Percentiles rank a stretch among this genome's conserved stretches.
Evolutionary conservation across 2,113 vertebrate genomes (phyloP).

Genomic region (Acrocephalus kingi): DNA sequence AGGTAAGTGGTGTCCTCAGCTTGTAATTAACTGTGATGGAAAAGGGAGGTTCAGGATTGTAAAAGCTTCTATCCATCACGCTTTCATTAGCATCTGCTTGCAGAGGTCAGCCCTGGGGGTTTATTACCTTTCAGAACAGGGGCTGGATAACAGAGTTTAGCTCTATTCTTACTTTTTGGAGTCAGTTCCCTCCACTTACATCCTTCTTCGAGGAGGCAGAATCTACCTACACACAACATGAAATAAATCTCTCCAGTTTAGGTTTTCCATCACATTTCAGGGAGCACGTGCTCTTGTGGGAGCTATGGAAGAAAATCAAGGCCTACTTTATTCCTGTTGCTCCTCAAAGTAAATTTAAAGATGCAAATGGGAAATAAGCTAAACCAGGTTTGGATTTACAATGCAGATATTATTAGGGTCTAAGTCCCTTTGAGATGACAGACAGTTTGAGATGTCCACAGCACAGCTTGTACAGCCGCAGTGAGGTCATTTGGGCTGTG

Average conservation of each 20-base stretch:
- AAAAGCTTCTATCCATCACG: background rate
- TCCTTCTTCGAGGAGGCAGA: background rate
- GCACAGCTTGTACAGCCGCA: background rate
- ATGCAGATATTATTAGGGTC: background rate
- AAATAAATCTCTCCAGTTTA: background rate
- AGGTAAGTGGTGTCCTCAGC: background rate
- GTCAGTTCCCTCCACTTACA: background rate
- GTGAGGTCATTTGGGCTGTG: background rate
- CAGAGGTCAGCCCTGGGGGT: background rate
- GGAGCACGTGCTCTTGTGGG: background rate
- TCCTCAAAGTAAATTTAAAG: background rate
- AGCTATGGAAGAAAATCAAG: background rate
- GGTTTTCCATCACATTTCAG: background rate
- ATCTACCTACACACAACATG: background rate
- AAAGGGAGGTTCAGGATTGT: background rate
- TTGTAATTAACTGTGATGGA: background rate
- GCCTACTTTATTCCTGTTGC: background rate
- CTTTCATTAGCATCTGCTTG: background rate
- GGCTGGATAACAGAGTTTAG: background rate
- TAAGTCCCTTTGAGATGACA: background rate
- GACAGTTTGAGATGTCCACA: background rate
- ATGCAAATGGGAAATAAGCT: background rate
- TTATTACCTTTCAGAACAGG: background rate
- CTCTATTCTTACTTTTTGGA: background rate
- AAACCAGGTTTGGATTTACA: background rate